These are phyloP conservation scores for Gastracanthus pulcherrimus DNA, from an alignment of 2,888 invertebrate species.

Conservation along the genomic window DNA sequence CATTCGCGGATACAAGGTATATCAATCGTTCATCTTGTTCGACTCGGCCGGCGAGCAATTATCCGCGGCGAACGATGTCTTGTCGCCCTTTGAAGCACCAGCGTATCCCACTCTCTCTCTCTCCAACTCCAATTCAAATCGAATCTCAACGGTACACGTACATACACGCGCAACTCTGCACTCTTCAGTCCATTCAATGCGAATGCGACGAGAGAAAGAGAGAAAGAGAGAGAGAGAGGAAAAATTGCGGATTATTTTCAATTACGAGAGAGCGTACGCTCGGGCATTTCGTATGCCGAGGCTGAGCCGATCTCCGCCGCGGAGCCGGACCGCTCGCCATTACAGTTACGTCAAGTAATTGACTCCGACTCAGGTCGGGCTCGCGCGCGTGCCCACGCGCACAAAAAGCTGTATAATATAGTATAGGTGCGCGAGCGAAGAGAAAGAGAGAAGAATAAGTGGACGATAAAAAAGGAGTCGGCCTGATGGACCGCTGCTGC, in stretches of 20 bases:
- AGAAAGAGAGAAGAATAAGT: not conserved
- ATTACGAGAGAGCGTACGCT: conserved; percentile 24
- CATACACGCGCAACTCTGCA: not conserved
- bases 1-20: not conserved
- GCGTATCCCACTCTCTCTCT: not conserved
- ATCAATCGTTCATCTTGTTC: conserved; percentile 45
- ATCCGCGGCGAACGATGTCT: conserved; percentile 46
- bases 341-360: conserved; percentile 52
- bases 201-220: conserved; percentile 12
- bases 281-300: conserved; percentile 33
- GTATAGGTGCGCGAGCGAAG: not conserved
- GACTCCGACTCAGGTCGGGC: conserved; percentile 22
- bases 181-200: conserved; percentile 33
- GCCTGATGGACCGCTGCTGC: not conserved
- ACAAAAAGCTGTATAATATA: not conserved
- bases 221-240: not conserved
- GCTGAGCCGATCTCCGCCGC: not conserved
- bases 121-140: conserved; percentile 31
- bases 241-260: conserved; percentile 45
- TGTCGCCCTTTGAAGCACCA: conserved; percentile 39
- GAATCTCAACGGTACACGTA: not conserved
- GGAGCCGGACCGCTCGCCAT: not conserved
- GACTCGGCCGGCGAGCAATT: conserved; percentile 36
- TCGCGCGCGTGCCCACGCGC: not conserved
- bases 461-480: not conserved